Percentiles rank a stretch among this genome's conserved stretches.
These are phyloP conservation scores for Tortricodes alternella DNA, from an alignment of 2,888 invertebrate species.

Conservation along the genomic window DNA sequence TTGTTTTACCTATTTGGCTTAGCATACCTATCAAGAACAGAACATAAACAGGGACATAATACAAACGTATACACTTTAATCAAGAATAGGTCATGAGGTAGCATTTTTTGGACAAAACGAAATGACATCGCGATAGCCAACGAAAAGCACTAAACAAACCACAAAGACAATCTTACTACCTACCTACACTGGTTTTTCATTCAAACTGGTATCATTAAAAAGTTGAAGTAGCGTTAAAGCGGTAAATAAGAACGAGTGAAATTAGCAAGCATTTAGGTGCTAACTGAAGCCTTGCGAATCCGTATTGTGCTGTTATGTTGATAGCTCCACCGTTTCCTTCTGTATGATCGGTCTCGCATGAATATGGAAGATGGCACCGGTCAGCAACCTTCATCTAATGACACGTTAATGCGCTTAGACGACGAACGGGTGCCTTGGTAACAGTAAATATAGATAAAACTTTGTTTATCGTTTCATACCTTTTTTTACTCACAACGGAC, in stretches of 20 bases:
- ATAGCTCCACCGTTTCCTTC: conserved; percentile 10
- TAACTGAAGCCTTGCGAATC: conserved; percentile 28
- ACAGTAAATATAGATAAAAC: conserved; percentile 79
- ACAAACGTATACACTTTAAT: too few species aligned
- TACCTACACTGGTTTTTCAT: neutral
- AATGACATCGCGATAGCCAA: neutral
- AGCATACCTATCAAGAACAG: too few species aligned
- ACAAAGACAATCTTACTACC: neutral
- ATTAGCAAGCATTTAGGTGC: conserved; percentile 30
- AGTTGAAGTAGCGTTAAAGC: conserved; percentile 11
- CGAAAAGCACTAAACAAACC: neutral
- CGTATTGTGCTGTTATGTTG: conserved; percentile 27
- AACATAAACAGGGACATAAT: too few species aligned
- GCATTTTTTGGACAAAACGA: too few species aligned
- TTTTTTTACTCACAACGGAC: conserved; percentile 75
- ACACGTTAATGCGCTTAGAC: conserved; percentile 73
- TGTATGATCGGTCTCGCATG: conserved; percentile 31
- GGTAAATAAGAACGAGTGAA: conserved; percentile 20
- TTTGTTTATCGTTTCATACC: conserved; percentile 57
- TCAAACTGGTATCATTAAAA: conserved; percentile 17
- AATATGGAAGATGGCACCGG: conserved; percentile 56
- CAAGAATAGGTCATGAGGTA: too few species aligned
- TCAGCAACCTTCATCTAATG: conserved; percentile 78
- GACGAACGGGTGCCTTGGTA: conserved; percentile 63
- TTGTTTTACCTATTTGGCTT: too few species aligned